Base-by-base conservation (phyloP, 2,113 vertebrate species). In the Hoplias malabaricus region DNA sequence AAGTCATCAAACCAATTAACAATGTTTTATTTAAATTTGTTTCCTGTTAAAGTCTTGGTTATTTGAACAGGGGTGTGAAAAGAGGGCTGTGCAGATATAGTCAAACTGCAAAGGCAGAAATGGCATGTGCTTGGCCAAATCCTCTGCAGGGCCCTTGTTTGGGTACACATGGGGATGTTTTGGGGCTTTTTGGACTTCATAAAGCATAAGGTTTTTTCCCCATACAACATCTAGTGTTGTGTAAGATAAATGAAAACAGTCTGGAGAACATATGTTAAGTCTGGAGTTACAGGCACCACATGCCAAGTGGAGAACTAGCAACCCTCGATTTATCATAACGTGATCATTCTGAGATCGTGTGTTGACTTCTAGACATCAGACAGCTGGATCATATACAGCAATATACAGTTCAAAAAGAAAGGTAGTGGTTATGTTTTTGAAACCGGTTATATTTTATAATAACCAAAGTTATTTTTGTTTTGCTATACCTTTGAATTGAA, bases 231-330 rank as follows among this genome's bases (percentile, higher is more conserved):
- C 56, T 70, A 42, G 61, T 21, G 62, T 33, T 59, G 38, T 75
- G 67, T 75, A 67, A 69, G 66, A 73, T 72, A 79, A 80, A 70
- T 73, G 59, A 69, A 62, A n/a, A 31, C 16, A 6, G 77, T 83
- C 79, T 84, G 81, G 59, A 69, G 48, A 48, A 56, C 78, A 85
- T 77, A 77, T 81, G 75, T 3, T 12, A 23, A 66, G 68, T 61
- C 21, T 65, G 50, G 76, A 62, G 62, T n/a, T 38, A 40, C 33
- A 57, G 69, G 42, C 42, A 7, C 23, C 14, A 48, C 33, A n/a
- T 53, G 54, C 65, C 73, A 73, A 75, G 54, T 77, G 78, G 74
- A 82, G 4, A 77, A 66, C 66, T 48, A 72, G 75, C 73, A 72
- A 73, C 63, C 50, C 48, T 29, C 71, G 75, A 77, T 82, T 74